phyloP scores from a whole-genome alignment of 1,140 invertebrate genomes.

The Drosophila bipectinata region DNA sequence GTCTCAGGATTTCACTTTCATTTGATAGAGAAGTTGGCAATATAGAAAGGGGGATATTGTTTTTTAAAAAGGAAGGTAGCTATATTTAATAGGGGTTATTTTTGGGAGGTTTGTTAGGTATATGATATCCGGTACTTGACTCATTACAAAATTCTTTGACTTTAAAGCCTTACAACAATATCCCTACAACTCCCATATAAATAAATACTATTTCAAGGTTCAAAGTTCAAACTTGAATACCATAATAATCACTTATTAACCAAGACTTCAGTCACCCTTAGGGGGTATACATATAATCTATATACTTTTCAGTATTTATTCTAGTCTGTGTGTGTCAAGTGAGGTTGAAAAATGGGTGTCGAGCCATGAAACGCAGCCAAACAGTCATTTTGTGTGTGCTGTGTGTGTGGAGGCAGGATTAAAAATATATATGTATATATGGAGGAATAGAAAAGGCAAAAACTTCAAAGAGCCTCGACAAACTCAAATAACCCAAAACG shows the following conservation, averaged over 20 bases:
- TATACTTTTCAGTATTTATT: neutral
- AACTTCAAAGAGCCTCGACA: slow-evolving; percentile 52
- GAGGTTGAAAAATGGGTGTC: slow-evolving; percentile 70
- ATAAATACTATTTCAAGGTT: too few species aligned
- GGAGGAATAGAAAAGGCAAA: slow-evolving; percentile 1
- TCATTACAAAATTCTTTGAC: too few species aligned
- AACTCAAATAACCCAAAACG: slow-evolving; percentile 45
- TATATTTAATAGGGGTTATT: too few species aligned
- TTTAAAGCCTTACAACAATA: too few species aligned
- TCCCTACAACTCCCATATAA: too few species aligned
- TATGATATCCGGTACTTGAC: too few species aligned
- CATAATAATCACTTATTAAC: neutral
- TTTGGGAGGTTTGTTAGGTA: too few species aligned
- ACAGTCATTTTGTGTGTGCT: slow-evolving; percentile 66
- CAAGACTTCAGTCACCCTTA: neutral
- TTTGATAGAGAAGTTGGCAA: neutral
- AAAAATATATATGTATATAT: slow-evolving; percentile 3
- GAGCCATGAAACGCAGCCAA: slow-evolving; percentile 76
- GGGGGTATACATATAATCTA: neutral
- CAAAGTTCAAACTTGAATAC: neutral
- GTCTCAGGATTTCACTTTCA: slow-evolving; percentile 1
- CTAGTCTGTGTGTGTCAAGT: slow-evolving; percentile 5
- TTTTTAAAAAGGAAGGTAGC: too few species aligned
- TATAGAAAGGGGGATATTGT: neutral
- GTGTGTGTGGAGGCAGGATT: slow-evolving; percentile 32